These are phyloP conservation scores for Casuarius casuarius DNA, from an alignment of 2,113 vertebrate genomes.

Conservation along the genomic window DNA sequence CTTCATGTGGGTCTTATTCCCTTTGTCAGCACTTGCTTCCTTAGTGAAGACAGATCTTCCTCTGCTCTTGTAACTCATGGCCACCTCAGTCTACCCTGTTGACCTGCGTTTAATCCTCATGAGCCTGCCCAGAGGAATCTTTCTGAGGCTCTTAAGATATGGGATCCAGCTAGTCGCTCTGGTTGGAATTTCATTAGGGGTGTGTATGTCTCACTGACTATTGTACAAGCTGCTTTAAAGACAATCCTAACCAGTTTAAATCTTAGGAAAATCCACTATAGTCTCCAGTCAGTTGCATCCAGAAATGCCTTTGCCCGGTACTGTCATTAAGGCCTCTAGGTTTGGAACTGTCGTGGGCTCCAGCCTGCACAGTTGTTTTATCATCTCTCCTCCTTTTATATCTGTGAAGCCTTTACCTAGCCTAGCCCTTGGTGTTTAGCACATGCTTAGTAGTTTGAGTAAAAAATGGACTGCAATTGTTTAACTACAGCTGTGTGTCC, in stretches of 20 bases:
- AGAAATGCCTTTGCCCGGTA: neutral
- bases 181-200: neutral
- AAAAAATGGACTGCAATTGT: neutral
- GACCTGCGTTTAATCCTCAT: neutral
- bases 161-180: neutral
- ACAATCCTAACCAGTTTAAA: neutral
- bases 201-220: fast-evolving
- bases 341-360: neutral
- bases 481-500: too few relatives aligned
- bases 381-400: neutral
- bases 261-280: neutral
- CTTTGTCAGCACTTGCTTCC: neutral
- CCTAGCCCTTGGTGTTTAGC: neutral
- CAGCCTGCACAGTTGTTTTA: neutral
- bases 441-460: neutral
- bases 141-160: neutral
- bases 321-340: neutral
- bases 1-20: neutral
- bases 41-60: neutral
- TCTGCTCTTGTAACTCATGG: neutral
- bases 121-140: neutral
- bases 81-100: neutral
- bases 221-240: neutral
- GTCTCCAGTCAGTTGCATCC: neutral
- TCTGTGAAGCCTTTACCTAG: neutral